A percentile compares a stretch with the other conserved stretches of the same genome.
phyloP scores from a whole-genome alignment of 2,113 vertebrate species.

The Orientallactaga bullata region DNA sequence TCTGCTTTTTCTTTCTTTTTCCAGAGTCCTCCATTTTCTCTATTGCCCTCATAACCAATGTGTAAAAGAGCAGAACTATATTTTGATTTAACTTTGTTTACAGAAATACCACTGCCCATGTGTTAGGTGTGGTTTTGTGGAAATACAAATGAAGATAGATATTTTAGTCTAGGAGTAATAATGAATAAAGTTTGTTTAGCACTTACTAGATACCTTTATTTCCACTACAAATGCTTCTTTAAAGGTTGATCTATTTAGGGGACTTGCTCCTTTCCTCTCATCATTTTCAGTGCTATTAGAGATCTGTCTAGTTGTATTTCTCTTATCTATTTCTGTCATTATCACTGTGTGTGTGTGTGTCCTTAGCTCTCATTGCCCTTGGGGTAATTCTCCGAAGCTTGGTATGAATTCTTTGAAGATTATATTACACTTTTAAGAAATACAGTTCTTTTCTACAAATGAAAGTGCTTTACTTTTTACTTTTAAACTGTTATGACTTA shows the following conservation, averaged over 20 bases:
- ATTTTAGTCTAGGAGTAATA: constrained; percentile 24
- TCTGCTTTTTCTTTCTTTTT: constrained; percentile 33
- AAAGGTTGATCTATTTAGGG: neutral
- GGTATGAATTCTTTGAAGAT: constrained; percentile 8
- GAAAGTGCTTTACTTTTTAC: neutral
- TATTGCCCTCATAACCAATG: neutral
- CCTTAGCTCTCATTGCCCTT: neutral
- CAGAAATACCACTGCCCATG: neutral
- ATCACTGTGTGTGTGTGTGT: neutral
- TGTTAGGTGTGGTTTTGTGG: neutral
- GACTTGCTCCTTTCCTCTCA: neutral
- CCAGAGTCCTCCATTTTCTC: neutral
- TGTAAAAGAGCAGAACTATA: neutral
- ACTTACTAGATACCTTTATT: constrained; percentile 2
- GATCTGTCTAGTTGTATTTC: neutral
- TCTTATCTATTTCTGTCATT: constrained; percentile 17
- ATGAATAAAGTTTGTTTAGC: constrained; percentile 26
- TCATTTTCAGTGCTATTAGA: neutral
- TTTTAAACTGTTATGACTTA: neutral
- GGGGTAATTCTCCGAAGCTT: constrained; percentile 1
- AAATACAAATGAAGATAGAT: constrained; percentile 34
- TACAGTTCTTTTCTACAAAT: constrained; percentile 17
- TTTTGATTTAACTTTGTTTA: constrained; percentile 17
- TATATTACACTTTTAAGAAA: constrained; percentile 38
- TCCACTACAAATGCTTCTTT: neutral